Base-by-base conservation (phyloP, 1,140 invertebrate genomes). In the Drosophila sproati region DNA sequence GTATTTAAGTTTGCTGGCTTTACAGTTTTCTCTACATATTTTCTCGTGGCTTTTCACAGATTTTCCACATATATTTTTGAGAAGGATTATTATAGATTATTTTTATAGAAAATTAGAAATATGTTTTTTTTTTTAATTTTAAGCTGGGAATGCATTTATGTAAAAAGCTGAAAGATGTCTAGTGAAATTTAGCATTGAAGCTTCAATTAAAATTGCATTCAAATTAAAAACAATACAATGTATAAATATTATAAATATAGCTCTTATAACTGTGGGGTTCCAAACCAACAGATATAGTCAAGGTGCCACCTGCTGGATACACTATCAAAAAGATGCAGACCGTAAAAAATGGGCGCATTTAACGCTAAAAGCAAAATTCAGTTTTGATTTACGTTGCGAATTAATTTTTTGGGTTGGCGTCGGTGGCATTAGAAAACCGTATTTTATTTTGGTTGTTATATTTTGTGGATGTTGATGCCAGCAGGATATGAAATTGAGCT, bases 321-420 rank as follows among this genome's bases (percentile, higher is more conserved):
- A 34, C n/a, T 57, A 32, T 12, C 0, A 39, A 31, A n/a, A 47
- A 54, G 37, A 31, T 59, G 54, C 43, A 50, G 71, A 55, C 57
- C 79, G 8, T 69, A 77, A 78, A 69, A 81, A 74, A 12, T 37
- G 57, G 48, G 20, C 51, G 39, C 78, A 50, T 62, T 77, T 50
- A 63, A 56, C 45, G 12, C 47, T 63, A 75, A 78, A 82, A 67
- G 76, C 57, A 55, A 79, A 83, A 79, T 82, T 79, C 61, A 45
- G 64, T 63, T 88, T 80, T 87, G 79, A 87, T 87, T 87, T 87
- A 87, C 79, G 82, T 88, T 54, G 83, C 83, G 82, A 82, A 82
- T 87, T 87, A 87, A 87, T 88, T 88, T 87, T 72, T 69, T 74
- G 82, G 83, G 62, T 66, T 57, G 69, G 43, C 73, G 57, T 62